Conservation (phyloP, 2,888 invertebrate species). For the Lochmaea capreae region DNA sequence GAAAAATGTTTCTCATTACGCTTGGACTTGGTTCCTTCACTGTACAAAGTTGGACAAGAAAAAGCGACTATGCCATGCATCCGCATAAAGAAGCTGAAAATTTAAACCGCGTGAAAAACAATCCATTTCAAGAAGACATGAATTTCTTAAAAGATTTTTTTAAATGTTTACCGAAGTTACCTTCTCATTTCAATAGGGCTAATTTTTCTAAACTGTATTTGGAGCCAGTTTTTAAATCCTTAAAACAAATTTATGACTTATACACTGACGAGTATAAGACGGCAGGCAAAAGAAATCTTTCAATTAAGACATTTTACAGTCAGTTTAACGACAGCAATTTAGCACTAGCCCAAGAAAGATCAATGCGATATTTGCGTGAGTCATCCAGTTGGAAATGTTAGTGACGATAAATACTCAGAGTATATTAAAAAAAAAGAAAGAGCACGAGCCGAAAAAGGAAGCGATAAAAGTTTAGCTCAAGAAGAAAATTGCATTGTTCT, state of each 20-base stretch:
- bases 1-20: constrained; percentile 17
- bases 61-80: constrained; percentile 12
- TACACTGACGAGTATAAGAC: constrained; percentile 30
- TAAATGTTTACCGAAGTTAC: constrained; percentile 23
- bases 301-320: constrained; percentile 38
- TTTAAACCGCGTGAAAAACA: constrained; percentile 13
- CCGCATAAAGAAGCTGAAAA: constrained; percentile 14
- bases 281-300: constrained; percentile 31
- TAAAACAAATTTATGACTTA: constrained; percentile 34
- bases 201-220: constrained; percentile 43
- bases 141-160: constrained; percentile 18
- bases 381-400: constrained; percentile 15
- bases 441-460: constrained; percentile 38
- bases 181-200: constrained; percentile 20
- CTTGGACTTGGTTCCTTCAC: constrained; percentile 20
- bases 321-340: constrained; percentile 41
- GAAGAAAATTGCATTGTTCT: constrained; percentile 43
- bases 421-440: constrained; percentile 39
- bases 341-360: constrained; percentile 44
- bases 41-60: constrained; percentile 19
- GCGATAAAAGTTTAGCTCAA: constrained; percentile 40
- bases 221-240: constrained; percentile 40
- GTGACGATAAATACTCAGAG: constrained; percentile 13
- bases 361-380: constrained; percentile 34
- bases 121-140: constrained; percentile 2